Evolutionary conservation across 1,140 invertebrate genomes (phyloP).

Genomic region (Hylaeus volcanicus): DNA sequence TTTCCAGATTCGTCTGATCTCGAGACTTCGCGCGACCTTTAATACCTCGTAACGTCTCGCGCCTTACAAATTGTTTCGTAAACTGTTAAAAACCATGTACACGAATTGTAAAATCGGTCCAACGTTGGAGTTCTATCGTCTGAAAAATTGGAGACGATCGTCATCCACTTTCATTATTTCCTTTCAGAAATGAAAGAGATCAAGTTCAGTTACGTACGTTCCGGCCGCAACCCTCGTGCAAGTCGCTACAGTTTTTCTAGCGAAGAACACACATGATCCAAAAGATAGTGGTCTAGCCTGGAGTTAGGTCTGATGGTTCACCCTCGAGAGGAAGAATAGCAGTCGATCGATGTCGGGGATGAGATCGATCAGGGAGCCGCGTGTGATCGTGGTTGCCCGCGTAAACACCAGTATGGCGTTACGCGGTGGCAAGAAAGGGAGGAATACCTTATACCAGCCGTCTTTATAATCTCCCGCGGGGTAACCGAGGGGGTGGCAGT

Average conservation of each 20-base stretch:
- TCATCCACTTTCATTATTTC: no score
- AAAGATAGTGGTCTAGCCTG: no score
- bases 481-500: conserved; percentile 41
- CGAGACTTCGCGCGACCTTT: conserved; percentile 3
- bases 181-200: no score
- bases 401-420: conserved; percentile 47
- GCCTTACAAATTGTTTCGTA: conserved; percentile 15
- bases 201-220: no score
- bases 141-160: no score
- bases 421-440: conserved; percentile 30
- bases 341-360: conserved; percentile 37
- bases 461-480: conserved; percentile 74
- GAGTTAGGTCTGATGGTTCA: no score
- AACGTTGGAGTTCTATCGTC: no score
- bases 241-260: no score
- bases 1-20: conserved; percentile 29
- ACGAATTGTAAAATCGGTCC: no score
- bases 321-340: conserved; percentile 1
- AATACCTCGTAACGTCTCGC: conserved; percentile 34
- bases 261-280: no score
- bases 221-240: no score
- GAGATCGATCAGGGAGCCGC: conserved; percentile 30
- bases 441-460: conserved; percentile 65
- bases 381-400: conserved; percentile 59
- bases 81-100: not conserved